These are phyloP conservation scores for Ceramica pisi DNA, from an alignment of 2,888 invertebrate genomes.

Conservation along the genomic window DNA sequence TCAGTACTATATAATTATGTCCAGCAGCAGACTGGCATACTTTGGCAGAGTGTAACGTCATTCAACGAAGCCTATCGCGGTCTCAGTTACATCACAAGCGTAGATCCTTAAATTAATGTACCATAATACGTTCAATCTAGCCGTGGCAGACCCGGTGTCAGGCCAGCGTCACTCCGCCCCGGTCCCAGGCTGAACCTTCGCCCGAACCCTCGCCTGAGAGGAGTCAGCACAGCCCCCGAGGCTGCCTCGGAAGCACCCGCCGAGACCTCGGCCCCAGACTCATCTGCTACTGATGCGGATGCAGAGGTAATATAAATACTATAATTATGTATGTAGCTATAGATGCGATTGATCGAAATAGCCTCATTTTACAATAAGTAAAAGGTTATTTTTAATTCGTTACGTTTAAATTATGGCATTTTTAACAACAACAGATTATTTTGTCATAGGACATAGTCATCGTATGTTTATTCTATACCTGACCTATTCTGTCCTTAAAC, in stretches of 20 bases:
- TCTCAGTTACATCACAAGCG: too few relatives aligned
- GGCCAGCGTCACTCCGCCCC: slow-evolving; percentile 91
- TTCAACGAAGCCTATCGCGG: neutral
- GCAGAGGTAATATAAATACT: slow-evolving; percentile 75
- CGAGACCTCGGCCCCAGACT: slow-evolving; percentile 83
- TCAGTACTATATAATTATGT: neutral
- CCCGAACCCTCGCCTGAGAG: slow-evolving; percentile 84
- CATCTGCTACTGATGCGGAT: slow-evolving; percentile 80
- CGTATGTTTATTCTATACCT: neutral
- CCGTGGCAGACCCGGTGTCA: slow-evolving; percentile 84
- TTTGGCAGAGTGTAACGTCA: neutral
- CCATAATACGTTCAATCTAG: slow-evolving; percentile 61
- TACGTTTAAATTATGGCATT: neutral
- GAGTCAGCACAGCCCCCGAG: slow-evolving; percentile 86
- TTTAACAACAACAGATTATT: neutral
- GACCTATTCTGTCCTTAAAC: neutral
- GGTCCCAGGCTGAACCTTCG: slow-evolving; percentile 92
- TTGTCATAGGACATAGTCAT: neutral
- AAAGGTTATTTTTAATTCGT: neutral
- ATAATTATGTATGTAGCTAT: neutral
- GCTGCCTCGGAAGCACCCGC: slow-evolving; percentile 85
- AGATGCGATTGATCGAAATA: neutral
- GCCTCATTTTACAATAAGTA: too few relatives aligned
- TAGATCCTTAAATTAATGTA: neutral
- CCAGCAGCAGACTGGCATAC: neutral